A percentile compares a stretch with the other conserved stretches of the same genome.
Conservation (phyloP, 2,797 vertebrate genomes). For the Lerista edwardsae region DNA sequence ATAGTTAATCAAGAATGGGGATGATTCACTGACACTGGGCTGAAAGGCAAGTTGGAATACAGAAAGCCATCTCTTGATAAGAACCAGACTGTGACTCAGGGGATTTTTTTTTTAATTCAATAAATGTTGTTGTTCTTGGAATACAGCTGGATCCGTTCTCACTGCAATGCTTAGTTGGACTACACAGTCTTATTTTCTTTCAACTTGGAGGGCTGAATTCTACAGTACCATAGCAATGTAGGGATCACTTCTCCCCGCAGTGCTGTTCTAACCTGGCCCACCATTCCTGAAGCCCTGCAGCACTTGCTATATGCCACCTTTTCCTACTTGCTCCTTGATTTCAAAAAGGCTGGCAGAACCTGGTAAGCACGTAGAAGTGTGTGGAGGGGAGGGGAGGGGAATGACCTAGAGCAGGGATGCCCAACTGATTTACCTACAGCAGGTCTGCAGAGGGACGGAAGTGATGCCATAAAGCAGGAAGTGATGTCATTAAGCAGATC, state of each 20-base stretch:
- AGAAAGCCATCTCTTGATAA: slow-evolving; percentile 50
- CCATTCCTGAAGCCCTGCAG: no score
- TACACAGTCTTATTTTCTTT: slow-evolving; percentile 3
- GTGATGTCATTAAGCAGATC: no score
- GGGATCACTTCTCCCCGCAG: not conserved
- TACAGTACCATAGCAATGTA: not conserved
- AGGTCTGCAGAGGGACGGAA: no score
- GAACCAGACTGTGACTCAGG: slow-evolving; percentile 35
- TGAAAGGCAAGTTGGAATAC: slow-evolving; percentile 19
- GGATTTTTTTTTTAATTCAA: not conserved
- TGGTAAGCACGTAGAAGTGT: no score
- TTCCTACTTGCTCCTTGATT: no score
- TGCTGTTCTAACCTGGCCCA: not conserved
- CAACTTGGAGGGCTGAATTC: not conserved
- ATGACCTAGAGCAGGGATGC: no score
- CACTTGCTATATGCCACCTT: no score
- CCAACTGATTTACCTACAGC: no score
- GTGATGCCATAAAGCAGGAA: no score
- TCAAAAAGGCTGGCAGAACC: no score
- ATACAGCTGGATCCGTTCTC: not conserved
- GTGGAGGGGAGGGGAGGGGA: no score
- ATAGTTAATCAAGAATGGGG: slow-evolving; percentile 35
- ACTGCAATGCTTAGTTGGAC: not conserved
- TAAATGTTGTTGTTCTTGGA: slow-evolving; percentile 37
- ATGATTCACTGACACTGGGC: slow-evolving; percentile 49